Evolutionary conservation across 2,113 vertebrate species (phyloP).

Genomic region (Chroicocephalus ridibundus): DNA sequence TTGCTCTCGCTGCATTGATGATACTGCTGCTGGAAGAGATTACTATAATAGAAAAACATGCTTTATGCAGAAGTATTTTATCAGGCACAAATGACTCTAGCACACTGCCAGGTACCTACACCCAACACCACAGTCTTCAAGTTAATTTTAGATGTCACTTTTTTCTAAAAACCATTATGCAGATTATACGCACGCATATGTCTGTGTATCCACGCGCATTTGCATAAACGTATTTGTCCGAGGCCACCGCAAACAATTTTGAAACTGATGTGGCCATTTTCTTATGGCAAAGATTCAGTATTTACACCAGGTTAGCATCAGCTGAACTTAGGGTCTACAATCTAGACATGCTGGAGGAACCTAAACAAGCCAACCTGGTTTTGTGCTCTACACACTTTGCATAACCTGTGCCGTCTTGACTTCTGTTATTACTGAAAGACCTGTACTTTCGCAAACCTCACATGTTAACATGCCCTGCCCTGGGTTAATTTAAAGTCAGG

Average conservation of each 20-base stretch:
- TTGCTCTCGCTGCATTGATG: background rate
- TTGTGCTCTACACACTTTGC: background rate
- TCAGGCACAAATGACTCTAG: background rate
- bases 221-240: background rate
- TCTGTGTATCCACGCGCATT: background rate
- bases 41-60: background rate
- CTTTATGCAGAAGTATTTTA: background rate
- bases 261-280: background rate
- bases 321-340: background rate
- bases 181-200: background rate
- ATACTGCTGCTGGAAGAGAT: background rate
- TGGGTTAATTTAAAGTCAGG: background rate
- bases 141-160: background rate
- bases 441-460: background rate
- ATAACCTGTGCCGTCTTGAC: rapidly evolving
- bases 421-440: background rate
- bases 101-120: background rate
- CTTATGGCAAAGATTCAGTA: background rate
- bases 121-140: background rate
- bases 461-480: background rate
- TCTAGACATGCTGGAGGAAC: background rate
- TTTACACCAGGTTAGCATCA: background rate
- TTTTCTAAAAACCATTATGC: background rate
- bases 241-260: background rate
- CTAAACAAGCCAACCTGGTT: background rate